Percentiles rank a stretch among this genome's conserved stretches.
Conservation (phyloP, 2,797 vertebrate species). For the Galago senegalensis region DNA sequence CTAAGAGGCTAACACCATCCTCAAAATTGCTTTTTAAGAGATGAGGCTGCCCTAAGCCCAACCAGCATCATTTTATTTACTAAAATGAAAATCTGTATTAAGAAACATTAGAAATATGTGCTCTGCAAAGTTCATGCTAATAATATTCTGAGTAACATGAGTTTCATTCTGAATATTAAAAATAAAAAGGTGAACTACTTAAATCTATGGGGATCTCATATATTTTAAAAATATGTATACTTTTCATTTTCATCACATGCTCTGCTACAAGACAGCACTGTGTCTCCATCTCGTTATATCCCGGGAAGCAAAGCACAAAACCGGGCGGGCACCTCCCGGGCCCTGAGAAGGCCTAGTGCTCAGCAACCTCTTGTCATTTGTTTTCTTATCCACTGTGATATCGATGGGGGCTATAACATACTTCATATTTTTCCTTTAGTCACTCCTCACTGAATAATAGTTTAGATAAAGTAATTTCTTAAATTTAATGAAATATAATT, state of each 20-base stretch:
- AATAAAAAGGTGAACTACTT: background rate
- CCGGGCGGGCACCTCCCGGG: background rate
- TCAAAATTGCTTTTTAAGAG: constrained; percentile 8
- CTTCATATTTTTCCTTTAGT: background rate
- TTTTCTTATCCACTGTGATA: background rate
- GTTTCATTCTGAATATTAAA: constrained; percentile 27
- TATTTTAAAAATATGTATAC: background rate
- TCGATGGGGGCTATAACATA: background rate
- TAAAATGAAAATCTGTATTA: constrained; percentile 19
- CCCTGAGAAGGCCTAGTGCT: background rate
- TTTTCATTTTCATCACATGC: background rate
- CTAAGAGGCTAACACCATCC: background rate
- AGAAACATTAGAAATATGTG: background rate
- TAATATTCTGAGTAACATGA: background rate
- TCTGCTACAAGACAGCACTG: background rate
- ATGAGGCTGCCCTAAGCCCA: background rate
- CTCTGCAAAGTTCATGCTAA: background rate
- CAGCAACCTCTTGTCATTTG: background rate
- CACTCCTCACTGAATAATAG: background rate
- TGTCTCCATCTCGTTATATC: background rate
- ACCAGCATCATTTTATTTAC: background rate
- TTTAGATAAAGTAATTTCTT: constrained; percentile 42
- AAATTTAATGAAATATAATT: background rate
- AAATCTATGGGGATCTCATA: background rate
- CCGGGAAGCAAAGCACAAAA: constrained; percentile 16